These are phyloP conservation scores for Casuarius casuarius DNA, from an alignment of 2,113 vertebrate genomes.

Conservation along the genomic window DNA sequence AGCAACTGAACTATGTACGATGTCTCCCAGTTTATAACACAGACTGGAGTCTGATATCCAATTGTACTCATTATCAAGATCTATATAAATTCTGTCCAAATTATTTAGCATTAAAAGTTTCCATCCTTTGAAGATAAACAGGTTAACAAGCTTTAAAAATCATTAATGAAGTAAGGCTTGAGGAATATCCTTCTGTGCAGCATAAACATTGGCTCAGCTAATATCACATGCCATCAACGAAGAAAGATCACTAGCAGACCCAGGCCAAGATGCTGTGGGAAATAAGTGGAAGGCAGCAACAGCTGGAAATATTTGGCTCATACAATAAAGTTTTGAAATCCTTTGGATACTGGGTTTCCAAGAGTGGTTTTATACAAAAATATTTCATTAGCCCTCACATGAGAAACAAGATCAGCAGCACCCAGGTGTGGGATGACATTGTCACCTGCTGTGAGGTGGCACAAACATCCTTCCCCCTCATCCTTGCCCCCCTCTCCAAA, in stretches of 20 bases:
- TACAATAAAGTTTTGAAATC: slow-evolving; percentile 61
- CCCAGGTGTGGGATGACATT: slow-evolving; percentile 6
- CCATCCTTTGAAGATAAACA: slow-evolving; percentile 67
- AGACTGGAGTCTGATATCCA: neutral
- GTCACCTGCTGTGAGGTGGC: neutral
- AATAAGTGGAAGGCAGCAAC: slow-evolving; percentile 69
- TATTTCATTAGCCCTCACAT: slow-evolving; percentile 17
- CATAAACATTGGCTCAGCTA: slow-evolving; percentile 72
- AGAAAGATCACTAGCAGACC: slow-evolving; percentile 53
- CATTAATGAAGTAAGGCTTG: slow-evolving; percentile 60
- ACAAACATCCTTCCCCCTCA: neutral
- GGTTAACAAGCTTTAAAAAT: slow-evolving; percentile 60
- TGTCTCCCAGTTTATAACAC: neutral
- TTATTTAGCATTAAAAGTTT: slow-evolving; percentile 37
- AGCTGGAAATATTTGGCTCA: slow-evolving; percentile 74
- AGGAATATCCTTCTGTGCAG: slow-evolving; percentile 53
- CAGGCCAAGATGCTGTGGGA: slow-evolving; percentile 75
- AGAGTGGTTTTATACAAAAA: neutral
- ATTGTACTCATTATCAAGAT: slow-evolving; percentile 32
- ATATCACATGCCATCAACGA: slow-evolving; percentile 61
- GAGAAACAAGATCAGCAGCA: slow-evolving; percentile 14
- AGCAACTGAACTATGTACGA: neutral
- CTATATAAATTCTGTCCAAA: neutral
- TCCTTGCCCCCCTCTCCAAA: neutral
- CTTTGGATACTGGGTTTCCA: slow-evolving; percentile 46